Base-by-base conservation (phyloP, 2,797 vertebrate species). In the Tapirus indicus region DNA sequence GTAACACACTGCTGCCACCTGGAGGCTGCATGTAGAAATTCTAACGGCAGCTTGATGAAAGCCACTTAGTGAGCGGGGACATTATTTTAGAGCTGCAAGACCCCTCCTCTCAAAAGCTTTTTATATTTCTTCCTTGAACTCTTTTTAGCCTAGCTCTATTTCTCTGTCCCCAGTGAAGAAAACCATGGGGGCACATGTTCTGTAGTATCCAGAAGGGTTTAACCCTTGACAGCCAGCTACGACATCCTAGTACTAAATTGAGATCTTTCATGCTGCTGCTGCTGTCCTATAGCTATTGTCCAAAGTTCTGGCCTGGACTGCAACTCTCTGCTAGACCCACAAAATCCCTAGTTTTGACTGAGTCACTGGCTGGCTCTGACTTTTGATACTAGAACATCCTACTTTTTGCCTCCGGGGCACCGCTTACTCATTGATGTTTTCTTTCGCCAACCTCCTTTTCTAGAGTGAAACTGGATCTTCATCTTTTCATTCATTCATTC, bases 1-100 rank as follows among this genome's bases (percentile, higher is more conserved):
- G 23, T 93, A 77, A 56, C 72, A 41, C 68, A 68, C 64, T 97
- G 68, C 94, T 97, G 96, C 96, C 97, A 95, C 79, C 98, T 97
- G 64, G 91, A 17, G 96, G 62, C 44, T 62, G 2, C 21, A 13
- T 47, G 25, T 35, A 58, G 94, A 94, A 75, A 84, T 62, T 80
- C 20, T 44, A 95, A 91, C 14, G 62, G 52, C 41, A 71, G 20
- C 38, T 90, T 85, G 58, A 68, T 44, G 66, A 91, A 93, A 91
- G 17, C 58, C 38, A 13, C 29, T 90, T 94, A 5, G 35, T 41
- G 35, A 80, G 27, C 62, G 20, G 7, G 21, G n/a, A 66, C 27
- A 4, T 92, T 68, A 92, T 83, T 92, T 91, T 16, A 38, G 69
- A 82, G 32, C 56, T 35, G 18, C 14, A 91, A 88, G n/a, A 94